Conservation (phyloP, 2,888 invertebrate species). For the Autographa gamma region DNA sequence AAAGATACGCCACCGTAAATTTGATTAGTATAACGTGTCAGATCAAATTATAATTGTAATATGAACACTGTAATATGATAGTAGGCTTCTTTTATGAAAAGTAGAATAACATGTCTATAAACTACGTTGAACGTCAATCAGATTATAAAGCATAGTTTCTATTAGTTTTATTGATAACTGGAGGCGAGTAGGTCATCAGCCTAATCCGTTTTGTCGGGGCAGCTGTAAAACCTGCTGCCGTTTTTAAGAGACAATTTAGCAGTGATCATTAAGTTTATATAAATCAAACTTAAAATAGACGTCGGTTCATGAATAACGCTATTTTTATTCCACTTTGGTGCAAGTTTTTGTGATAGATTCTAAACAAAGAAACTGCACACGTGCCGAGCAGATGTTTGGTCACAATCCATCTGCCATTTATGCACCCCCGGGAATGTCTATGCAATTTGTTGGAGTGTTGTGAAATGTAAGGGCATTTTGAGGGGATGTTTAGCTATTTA, state of each 20-base stretch:
- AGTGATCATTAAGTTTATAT: conserved; percentile 36
- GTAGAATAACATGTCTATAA: conserved; percentile 26
- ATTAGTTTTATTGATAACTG: conserved; percentile 26
- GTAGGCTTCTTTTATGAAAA: conserved; percentile 25
- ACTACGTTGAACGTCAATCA: conserved; percentile 27
- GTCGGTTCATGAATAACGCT: conserved; percentile 33
- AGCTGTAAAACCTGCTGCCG: conserved; percentile 32
- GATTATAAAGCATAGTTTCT: conserved; percentile 10
- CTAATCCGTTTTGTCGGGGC: not conserved
- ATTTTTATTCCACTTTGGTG: conserved; percentile 28
- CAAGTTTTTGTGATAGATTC: conserved; percentile 28
- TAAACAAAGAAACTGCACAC: conserved; percentile 64
- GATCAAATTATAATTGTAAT: conserved; percentile 38
- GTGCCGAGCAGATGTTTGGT: conserved; percentile 81
- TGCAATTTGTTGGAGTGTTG: conserved; percentile 47
- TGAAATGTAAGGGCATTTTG: conserved; percentile 24
- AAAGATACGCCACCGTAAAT: conserved; percentile 36
- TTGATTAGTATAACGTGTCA: conserved; percentile 15
- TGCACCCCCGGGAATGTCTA: conserved; percentile 43
- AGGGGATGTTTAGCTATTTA: conserved; percentile 32
- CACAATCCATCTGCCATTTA: conserved; percentile 68
- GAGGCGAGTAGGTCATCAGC: not conserved
- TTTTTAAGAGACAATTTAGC: conserved; percentile 16
- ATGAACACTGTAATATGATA: conserved; percentile 25
- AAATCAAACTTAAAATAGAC: conserved; percentile 41